Base-by-base conservation (phyloP, 1,140 invertebrate genomes). In the Anadara kagoshimensis region DNA sequence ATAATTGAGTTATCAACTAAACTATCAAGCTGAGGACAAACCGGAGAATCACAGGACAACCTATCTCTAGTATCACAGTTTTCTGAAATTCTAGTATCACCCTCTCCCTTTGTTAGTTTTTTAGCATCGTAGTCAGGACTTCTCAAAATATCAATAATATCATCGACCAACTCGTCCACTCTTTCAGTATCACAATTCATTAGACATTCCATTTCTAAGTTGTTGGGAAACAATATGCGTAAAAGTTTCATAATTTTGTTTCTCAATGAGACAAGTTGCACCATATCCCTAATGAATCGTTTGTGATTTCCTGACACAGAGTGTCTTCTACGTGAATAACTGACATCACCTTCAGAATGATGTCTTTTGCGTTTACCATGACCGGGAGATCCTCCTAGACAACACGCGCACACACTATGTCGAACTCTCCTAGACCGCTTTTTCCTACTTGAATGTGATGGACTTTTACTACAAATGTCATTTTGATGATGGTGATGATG, bases 281-380 rank as follows among this genome's bases (percentile, higher is more conserved):
- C 22, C 73, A 75, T 75, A 41, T 75, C 73, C 14, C 68, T 44
- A 56, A 75, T 75, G 43, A 75, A 75, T 51, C 57, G 62, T 70
- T 64, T 75, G 11, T 75, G 73, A 24, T 70, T 56, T 67, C 57
- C 51, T 11, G 62, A 59, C 5, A 67, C 18, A 56, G 57, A 61
- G 24, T 70, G 65, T 67, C 64, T 62, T 18, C 44, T 47, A 51
- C 47, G 68, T 36, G 29, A 36, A 54, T 75, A 59, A 20, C 61
- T 61, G 14, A 59, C 59, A 41, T 47, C 51, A 43, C 53, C 57
- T 43, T 69, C 62, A 47, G 58, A 61, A 45, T 59, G 54, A n/a
- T 56, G 41, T 45, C 29, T 64, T 57, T 67, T 75, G 49, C 63
- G 43, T 56, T 22, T 66, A 20, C 44, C 44, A 24, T 70, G 73